Base-by-base conservation (phyloP, 2,113 vertebrate genomes). In the Mola mola region DNA sequence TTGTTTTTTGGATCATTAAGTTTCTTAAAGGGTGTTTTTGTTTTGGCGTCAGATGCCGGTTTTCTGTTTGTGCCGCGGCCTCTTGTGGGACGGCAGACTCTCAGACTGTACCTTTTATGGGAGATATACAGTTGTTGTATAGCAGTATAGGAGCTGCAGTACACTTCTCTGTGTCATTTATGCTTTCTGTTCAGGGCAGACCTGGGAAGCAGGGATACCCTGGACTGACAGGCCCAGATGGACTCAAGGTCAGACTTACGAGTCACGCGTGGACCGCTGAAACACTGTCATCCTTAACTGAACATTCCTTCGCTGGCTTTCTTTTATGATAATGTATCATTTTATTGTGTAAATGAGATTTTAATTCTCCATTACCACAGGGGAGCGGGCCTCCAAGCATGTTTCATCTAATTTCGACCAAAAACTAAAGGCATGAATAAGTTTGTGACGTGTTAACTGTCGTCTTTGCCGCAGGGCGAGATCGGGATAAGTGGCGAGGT, bases 191-290 rank as follows among this genome's bases (percentile, higher is more conserved):
- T 83, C 87, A 99, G 97, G 97, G 97, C 79, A 95, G 93, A 22
- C 92, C 91, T 55, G 97, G 96, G 68, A 91, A 93, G 69, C 95
- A 94, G 66, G 97, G 97, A 47, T 95, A 94, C 88, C 82, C 93
- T 3, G 97, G 97, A 78, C 93, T 81, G 72, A 90, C 92, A 1
- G 97, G 97, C 77, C 87, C 89, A 0, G 94, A 95, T 0, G 97
- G 97, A 73, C 63, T 82, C 38, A 96, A 98, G 96, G 97, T 98
- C 88, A 95, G 87, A 66, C 60, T 61, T 52, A 12, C 47, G 8
- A 46, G 46, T 38, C 38, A 15, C 33, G 47, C 21, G 7, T 42
- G 41, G 42, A 22, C 46, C 10, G 1, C 50, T 4, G 8, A 71
- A 67, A 47, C 40, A 11, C 59, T 73, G 81, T 72, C 72, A 57